Base-by-base conservation (phyloP, 2,888 invertebrate species). In the Acronicta psi region DNA sequence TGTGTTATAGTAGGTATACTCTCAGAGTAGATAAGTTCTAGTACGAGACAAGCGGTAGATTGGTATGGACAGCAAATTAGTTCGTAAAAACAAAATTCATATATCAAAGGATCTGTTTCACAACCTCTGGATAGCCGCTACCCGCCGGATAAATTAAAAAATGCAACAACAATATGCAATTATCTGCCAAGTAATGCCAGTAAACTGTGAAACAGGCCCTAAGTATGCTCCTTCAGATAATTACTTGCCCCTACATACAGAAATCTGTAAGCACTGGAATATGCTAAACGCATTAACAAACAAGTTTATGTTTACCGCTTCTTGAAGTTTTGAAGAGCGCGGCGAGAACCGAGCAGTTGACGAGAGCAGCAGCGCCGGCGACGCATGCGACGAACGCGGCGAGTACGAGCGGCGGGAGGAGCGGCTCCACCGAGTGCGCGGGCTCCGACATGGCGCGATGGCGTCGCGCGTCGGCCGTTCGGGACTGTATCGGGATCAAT, bases 401-500 rank as follows among this genome's bases (percentile, higher is more conserved):
- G 70, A 92, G 82, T 69, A 82, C 83, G 62, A 91, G 84, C 79
- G 92, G 86, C 79, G 93, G 87, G 80, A 91, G 74, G 69, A 90
- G 84, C 81, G 88, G 87, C 75, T 74, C 85, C 71, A 77, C 69
- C 69, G 73, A 75, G 65, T 78, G 80, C 82, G 83, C 83, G 83
- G 74, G 83, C 85, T 84, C 86, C 82, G 87, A 75, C 91, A 89
- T 90, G 80, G 88, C 87, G n/a, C n/a, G n/a, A n/a, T n/a, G n/a
- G n/a, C n/a, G n/a, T n/a, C n/a, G n/a, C n/a, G n/a, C n/a, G 91
- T 88, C 90, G 88, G 81, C 83, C 81, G 86, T 79, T 84, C 90
- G 86, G 91, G 92, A 90, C 86, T 86, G 89, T 83, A 79, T 76
- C 86, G 93, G 93, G 93, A 93, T 90, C 93, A 93, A 93, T 93